phyloP scores from a whole-genome alignment of 2,797 vertebrate species.

The Lepidocolaptes lacrymiger region DNA sequence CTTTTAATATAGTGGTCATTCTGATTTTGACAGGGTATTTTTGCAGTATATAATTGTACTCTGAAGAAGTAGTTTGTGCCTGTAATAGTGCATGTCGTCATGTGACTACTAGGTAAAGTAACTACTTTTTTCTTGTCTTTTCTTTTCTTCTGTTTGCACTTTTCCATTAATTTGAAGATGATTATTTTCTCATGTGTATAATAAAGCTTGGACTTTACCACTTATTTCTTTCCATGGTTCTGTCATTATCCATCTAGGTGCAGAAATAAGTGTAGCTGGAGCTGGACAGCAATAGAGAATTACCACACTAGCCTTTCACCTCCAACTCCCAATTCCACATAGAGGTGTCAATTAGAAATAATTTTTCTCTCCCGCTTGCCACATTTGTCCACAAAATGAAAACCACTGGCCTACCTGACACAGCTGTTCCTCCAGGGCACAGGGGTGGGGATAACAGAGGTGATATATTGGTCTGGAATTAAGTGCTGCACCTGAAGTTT shows the following conservation, averaged over 20 bases:
- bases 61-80: background rate
- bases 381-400: background rate
- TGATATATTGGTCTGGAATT: background rate
- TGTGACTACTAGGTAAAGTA: background rate
- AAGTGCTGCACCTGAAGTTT: background rate
- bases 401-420: background rate
- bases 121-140: background rate
- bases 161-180: background rate
- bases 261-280: background rate
- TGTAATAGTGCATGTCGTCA: rapidly evolving
- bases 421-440: background rate
- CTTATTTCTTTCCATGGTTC: background rate
- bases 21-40: background rate
- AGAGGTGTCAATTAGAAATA: background rate
- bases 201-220: background rate
- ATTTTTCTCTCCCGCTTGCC: background rate
- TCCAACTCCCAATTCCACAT: background rate
- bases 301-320: slow-evolving; percentile 1
- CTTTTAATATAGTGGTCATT: background rate
- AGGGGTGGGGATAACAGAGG: background rate
- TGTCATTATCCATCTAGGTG: background rate
- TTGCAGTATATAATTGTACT: background rate
- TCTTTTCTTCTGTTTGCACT: background rate
- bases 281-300: background rate
- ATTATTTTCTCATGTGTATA: background rate